Conservation (phyloP, 2,888 invertebrate genomes). For the Heteromurus nitidus region DNA sequence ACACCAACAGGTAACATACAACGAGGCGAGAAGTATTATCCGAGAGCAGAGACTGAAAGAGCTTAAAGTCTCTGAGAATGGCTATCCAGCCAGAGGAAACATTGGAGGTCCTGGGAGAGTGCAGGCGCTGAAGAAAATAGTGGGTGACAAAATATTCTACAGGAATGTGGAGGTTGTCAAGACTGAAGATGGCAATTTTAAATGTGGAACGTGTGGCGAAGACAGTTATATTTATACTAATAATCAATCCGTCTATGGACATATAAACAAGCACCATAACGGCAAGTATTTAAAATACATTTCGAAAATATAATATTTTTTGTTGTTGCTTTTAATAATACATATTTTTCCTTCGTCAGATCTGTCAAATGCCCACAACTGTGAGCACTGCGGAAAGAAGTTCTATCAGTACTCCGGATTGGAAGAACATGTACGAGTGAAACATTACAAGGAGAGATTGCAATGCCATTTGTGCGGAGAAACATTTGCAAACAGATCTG, state of each 20-base stretch:
- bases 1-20: too few species aligned
- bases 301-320: not conserved
- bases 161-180: not conserved
- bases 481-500: not conserved
- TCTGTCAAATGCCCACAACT: not conserved
- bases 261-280: not conserved
- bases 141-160: not conserved
- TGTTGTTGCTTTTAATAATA: too few species aligned
- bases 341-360: not conserved
- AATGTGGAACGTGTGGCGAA: not conserved
- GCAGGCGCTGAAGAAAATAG: not conserved
- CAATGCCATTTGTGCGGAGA: not conserved
- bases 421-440: not conserved
- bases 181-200: not conserved
- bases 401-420: not conserved
- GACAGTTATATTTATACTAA: too few species aligned
- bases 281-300: not conserved
- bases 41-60: too few species aligned
- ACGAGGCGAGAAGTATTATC: too few species aligned
- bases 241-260: not conserved
- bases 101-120: too few species aligned
- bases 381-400: not conserved
- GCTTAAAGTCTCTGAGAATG: too few species aligned
- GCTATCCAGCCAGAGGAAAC: too few species aligned
- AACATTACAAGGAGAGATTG: not conserved